Base-by-base conservation (phyloP, 2,888 invertebrate species). In the Subacronicta megacephala region DNA sequence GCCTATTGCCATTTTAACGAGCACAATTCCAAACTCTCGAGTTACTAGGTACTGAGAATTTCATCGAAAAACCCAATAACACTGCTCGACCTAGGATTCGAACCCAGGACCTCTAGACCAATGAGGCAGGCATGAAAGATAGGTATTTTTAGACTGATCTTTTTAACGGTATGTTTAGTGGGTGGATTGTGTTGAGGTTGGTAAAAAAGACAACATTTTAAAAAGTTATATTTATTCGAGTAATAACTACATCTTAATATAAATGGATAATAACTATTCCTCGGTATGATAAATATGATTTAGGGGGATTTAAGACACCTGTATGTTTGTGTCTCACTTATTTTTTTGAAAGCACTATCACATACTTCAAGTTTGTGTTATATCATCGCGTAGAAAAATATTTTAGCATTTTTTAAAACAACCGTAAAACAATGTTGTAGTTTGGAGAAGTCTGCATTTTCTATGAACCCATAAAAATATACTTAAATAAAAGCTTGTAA, bases 171-270 rank as follows among this genome's bases (percentile, higher is more conserved):
- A n/a, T n/a, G n/a, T n/a, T n/a, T n/a, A n/a, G n/a, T n/a, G n/a
- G n/a, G n/a, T n/a, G n/a, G n/a, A n/a, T n/a, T n/a, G n/a, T n/a
- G n/a, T n/a, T 20, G 71, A 15, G n/a, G 10, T 1, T 9, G 35
- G n/a, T 72, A 78, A 84, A 82, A 79, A 77, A 79, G 26, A 78
- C 80, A 80, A 73, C 64, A 63, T 81, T 90, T 90, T 90, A 90
- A 94, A 94, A 94, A 93, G 92, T 94, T 93, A 94, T 92, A 94
- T 94, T 94, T 94, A 94, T 94, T 94, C 93, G 94, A 94, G 94
- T 94, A 94, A 94, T 94, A 94, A 93, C 94, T 94, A 94, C 94
- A 94, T 87, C 94, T 94, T 94, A 94, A 90, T 89, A 91, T 90
- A 92, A 91, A 92, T 92, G 90, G 89, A 93, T 91, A 92, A 90